Base-by-base conservation (phyloP, 2,113 vertebrate genomes). In the Chaetops frenatus region DNA sequence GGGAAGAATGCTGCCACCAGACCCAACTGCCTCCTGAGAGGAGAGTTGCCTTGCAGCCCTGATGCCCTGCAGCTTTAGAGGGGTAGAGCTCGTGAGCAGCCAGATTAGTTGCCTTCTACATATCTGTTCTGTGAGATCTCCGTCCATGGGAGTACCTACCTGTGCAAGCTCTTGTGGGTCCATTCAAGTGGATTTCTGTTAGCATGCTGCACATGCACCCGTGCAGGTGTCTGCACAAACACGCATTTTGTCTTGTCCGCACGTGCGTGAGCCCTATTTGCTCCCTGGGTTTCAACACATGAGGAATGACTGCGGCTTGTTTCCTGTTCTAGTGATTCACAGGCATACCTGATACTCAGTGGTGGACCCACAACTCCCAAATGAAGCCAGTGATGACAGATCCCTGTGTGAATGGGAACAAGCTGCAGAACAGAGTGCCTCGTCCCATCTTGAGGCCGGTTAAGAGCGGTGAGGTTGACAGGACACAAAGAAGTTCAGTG, bases 201-300 rank as follows among this genome's bases (percentile, higher is more conserved):
- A 33, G 33, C 65, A 51, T 28, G 7, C 4, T 22, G 56, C 28
- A 29, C 9, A 0, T 8, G 4, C 10, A 18, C 40, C 35, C 11
- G 5, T 13, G 29, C 45, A 11, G 9, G 38, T 11, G 18, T 53
- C 58, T 28, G 9, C 31, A 36, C 65, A 15, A 48, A 35, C 4
- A 1, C 7, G 12, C 44, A 8, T 48, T 67, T 35, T 27, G 12
- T 33, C 24, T n/a, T 20, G 28, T 40, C 21, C 9, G 16, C 19
- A 25, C 9, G 1, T 10, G 12, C 10, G 6, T 12, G 45, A 5
- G 9, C 19, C 7, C 2, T 8, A 9, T 33, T 70, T 2, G 35
- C 21, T 78, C 29, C 9, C 22, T 21, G 50, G 4, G 19, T 24
- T 47, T 77, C n/a, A 35, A 51, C 29, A 20, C 15, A 1, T 2